phyloP scores from a whole-genome alignment of 2,113 vertebrate species.

The mouse (Mus musculus) region GRCm39 chr12:70456001-70456500 shows the following conservation, averaged over 20 bases:
- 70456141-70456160: background rate
- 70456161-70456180: background rate
- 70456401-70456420: constrained; percentile 5
- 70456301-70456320: background rate
- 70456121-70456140: background rate
- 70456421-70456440: background rate
- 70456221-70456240: background rate
- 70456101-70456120: background rate
- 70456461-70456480: constrained; percentile 45
- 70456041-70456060: background rate
- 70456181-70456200: background rate
- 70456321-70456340: background rate
- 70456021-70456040: background rate
- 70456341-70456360: background rate
- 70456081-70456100: background rate
- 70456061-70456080: background rate
- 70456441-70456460: background rate
- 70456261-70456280: background rate
- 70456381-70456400: background rate
- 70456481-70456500: constrained; percentile 36
- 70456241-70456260: constrained; percentile 2
- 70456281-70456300: background rate
- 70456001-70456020: background rate
- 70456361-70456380: background rate
- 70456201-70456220: background rate